phyloP scores from a whole-genome alignment of 2,113 vertebrate genomes.

The Eleginops maclovinus region DNA sequence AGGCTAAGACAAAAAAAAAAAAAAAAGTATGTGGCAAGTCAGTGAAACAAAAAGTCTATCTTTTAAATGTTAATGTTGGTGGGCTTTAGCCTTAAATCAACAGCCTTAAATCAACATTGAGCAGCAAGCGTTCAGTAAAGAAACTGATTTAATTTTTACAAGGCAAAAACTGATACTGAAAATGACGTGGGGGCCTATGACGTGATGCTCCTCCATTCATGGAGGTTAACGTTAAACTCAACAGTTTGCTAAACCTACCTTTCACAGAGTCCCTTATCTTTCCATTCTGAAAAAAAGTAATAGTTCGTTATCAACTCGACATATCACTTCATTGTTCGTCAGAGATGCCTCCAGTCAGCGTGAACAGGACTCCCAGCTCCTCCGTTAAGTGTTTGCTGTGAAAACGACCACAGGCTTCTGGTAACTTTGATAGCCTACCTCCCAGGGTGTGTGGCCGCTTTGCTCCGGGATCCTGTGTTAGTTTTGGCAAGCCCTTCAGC shows the following conservation, averaged over 20 bases:
- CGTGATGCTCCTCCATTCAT: no score
- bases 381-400: slow-evolving; percentile 37
- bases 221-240: not conserved
- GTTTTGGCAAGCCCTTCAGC: slow-evolving; percentile 63
- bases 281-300: not conserved
- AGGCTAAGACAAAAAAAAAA: not conserved
- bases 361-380: not conserved
- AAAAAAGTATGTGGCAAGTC: not conserved
- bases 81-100: not conserved
- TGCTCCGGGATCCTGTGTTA: slow-evolving; percentile 60
- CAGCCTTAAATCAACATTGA: no score
- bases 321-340: not conserved
- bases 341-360: not conserved
- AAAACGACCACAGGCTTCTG: slow-evolving; percentile 63
- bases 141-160: not conserved
- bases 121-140: not conserved
- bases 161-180: not conserved
- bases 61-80: not conserved
- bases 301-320: not conserved
- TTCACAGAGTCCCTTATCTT: not conserved
- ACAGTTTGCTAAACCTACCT: not conserved
- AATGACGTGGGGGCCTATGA: no score
- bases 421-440: slow-evolving; percentile 32
- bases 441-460: slow-evolving; percentile 66
- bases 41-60: no score